Evolutionary conservation across 2,113 vertebrate species (phyloP), one percentile per base, ranked within the genome.

Genomic region (Atlantisia rogersi): DNA sequence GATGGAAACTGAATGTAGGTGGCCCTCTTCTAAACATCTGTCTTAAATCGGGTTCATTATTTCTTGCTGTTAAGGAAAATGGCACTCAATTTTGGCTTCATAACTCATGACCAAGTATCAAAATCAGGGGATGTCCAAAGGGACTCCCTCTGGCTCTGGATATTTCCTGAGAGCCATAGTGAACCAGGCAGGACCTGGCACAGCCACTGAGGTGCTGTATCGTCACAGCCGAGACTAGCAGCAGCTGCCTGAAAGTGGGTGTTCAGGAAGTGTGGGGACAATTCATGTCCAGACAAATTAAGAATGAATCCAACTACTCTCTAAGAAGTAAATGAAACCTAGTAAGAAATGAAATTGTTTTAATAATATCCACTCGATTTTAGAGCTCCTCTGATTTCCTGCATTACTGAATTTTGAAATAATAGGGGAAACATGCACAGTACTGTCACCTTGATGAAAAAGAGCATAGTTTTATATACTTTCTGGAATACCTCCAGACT

Each of bases 191-290:
- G 64, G 31, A 37, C 37, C 11, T 77, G 12, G 46, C 14, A 24
- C 13, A 60, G 20, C 15, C 26, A 5, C 28, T 19, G 6, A 8
- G 1, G 2, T 15, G 6, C 48, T 7, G 6, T 15, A 58, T 8
- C 31, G 39, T 18, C 35, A 20, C 52, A 53, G 52, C 52, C 15
- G 1, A 12, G 18, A 20, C 26, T 31, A 32, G 31, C 35, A 48
- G 10, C 32, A 75, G 17, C 74, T 39, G 8, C 37, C 60, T 56
- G 16, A 65, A 35, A 46, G 12, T 5, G 56, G 40, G 9, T 26
- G 28, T 17, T 46, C 44, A 40, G 44, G 17, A 70, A 62, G 31
- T 3, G 6, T 5, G 22, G 26, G 39, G 19, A 22, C 15, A 70
- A 89, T 32, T 42, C 10, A 1, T 12, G 60, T 11, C 56, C 68